Base-by-base conservation (phyloP, 2,113 vertebrate genomes). In the Lepus timidus region DNA sequence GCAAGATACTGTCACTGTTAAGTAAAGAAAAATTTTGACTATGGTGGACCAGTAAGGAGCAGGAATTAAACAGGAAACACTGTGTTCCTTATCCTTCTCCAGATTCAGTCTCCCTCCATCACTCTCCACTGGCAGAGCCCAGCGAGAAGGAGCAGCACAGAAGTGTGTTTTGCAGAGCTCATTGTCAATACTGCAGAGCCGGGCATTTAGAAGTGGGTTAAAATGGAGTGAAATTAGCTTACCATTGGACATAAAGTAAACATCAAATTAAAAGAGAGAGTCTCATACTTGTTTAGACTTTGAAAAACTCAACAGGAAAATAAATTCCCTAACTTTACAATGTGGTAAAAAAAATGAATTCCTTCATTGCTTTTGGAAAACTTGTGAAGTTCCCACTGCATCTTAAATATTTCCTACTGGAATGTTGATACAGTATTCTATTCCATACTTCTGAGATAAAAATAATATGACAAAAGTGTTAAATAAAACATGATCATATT, bases 111-210 rank as follows among this genome's bases (percentile, higher is more conserved):
- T 27, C 3, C 7, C 14, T 9, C 23, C 9, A 1, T 4, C 17
- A 20, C 13, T 2, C 23, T 49, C 51, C 3, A 0, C 4, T 11
- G 1, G 29, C 9, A 64, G 29, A 19, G 3, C 31, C 9, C 23
- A 33, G 22, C 52, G 39, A 44, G 39, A 29, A 0, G 6, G 44
- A 80, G 44, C 75, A 4, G 13, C 33, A 36, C 22, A 13, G 39
- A 91, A 20, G 16, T 23, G 11, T 8, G 6, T 20, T 33, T 23
- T 17, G 19, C 17, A 9, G 31, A 25, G 49, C 27, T 44, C 65
- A 11, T 36, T 27, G 51, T 6, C 14, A 19, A 13, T 1, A 8
- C 31, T 39, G 33, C n/a, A 61, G 39, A 55, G 36, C 10, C 20
- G 6, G 39, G 19, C 6, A 4, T 1, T 29, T 5, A 33, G 36